These are phyloP conservation scores for Pantherophis alleghaniensis DNA, from an alignment of 2,797 vertebrate species.

Conservation along the genomic window DNA sequence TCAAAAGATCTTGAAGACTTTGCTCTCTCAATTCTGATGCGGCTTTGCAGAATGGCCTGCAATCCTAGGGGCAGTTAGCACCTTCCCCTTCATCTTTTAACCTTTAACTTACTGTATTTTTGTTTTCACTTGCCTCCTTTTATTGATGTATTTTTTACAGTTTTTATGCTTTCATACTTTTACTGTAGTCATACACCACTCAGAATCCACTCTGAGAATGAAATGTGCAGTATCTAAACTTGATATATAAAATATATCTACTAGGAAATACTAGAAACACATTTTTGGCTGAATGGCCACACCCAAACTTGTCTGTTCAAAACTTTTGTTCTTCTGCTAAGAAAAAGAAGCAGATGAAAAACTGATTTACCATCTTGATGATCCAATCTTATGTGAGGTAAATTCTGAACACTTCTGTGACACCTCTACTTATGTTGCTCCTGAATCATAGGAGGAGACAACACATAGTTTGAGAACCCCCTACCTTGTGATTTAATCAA, in stretches of 20 bases:
- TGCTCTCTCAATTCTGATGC: background rate
- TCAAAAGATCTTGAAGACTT: background rate
- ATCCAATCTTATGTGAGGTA: background rate
- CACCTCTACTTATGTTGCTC: background rate
- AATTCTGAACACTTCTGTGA: background rate
- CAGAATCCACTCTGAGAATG: background rate
- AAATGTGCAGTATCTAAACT: background rate
- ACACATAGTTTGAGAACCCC: background rate
- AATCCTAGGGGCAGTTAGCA: background rate
- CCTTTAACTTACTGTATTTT: background rate
- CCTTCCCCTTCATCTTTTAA: background rate
- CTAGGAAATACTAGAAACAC: background rate
- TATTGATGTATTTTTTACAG: background rate
- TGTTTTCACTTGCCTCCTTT: background rate
- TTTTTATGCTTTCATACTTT: background rate
- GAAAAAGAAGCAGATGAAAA: background rate
- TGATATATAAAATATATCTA: background rate
- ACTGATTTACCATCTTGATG: background rate
- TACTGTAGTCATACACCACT: background rate
- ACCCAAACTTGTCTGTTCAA: background rate
- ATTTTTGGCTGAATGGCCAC: background rate
- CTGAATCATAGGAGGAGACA: background rate
- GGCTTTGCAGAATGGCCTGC: background rate
- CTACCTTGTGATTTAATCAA: background rate
- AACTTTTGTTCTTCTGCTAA: background rate